Percentiles rank a stretch among this genome's conserved stretches.
Conservation (phyloP, 2,888 invertebrate species). For the Plagodis dolabraria region DNA sequence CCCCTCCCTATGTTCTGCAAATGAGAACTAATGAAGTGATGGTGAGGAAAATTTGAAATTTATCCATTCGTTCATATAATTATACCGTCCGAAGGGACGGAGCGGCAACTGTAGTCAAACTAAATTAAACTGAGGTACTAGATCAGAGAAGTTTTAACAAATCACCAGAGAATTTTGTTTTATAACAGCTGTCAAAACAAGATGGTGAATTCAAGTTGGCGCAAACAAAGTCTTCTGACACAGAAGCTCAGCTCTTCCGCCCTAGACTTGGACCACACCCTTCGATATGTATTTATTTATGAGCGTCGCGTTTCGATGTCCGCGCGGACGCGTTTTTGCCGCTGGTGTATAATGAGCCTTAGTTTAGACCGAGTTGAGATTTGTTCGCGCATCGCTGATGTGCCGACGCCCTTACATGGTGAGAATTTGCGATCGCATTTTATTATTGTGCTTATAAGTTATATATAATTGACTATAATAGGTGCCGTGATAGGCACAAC, state of each 20-base stretch:
- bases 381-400: slow-evolving; percentile 33
- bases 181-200: too few relatives aligned
- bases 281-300: slow-evolving; percentile 77
- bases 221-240: too few relatives aligned
- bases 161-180: too few relatives aligned
- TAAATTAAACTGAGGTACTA: too few relatives aligned
- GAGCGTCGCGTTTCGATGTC: slow-evolving; percentile 74
- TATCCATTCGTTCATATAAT: too few relatives aligned
- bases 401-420: slow-evolving; percentile 35
- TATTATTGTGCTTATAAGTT: slow-evolving; percentile 28
- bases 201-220: too few relatives aligned
- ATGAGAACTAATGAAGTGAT: too few relatives aligned
- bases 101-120: too few relatives aligned
- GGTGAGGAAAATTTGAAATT: too few relatives aligned
- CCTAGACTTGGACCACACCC: slow-evolving; percentile 35
- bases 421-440: slow-evolving; percentile 37
- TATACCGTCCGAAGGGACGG: too few relatives aligned
- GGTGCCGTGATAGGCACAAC: background rate
- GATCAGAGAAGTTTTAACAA: too few relatives aligned
- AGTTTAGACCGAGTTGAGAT: slow-evolving; percentile 37
- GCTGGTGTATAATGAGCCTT: slow-evolving; percentile 56
- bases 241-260: slow-evolving; percentile 7
- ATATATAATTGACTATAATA: slow-evolving; percentile 3
- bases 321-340: slow-evolving; percentile 73
- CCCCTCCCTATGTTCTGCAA: too few relatives aligned